Percentiles rank a stretch among this genome's conserved stretches.
Conservation (phyloP, 2,797 vertebrate genomes). For the Hippocampus kuda region DNA sequence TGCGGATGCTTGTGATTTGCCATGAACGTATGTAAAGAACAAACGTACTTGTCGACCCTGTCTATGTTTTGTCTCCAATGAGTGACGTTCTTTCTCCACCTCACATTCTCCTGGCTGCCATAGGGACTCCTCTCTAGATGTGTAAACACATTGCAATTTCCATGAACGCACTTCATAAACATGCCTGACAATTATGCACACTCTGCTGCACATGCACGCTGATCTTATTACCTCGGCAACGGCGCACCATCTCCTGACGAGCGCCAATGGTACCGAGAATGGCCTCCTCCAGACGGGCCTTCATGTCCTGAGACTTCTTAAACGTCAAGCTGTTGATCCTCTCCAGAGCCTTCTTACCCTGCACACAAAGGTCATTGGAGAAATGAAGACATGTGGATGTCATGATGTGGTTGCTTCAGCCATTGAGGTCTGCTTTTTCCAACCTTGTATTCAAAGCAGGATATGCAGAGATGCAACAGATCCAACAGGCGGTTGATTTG, state of each 20-base stretch:
- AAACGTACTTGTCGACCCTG: conserved; percentile 79
- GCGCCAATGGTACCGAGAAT: conserved; percentile 85
- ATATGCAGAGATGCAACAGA: conserved; percentile 78
- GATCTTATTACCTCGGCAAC: conserved; percentile 70
- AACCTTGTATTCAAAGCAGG: conserved; percentile 78
- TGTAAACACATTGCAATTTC: conserved; percentile 7
- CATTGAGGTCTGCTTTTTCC: conserved; percentile 9
- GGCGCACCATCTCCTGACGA: conserved; percentile 88
- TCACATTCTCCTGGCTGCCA: conserved; percentile 82
- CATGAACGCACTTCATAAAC: not conserved
- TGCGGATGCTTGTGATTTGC: not conserved
- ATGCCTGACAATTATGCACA: not conserved
- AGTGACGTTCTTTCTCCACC: conserved; percentile 85
- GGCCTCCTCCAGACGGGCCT: conserved; percentile 84
- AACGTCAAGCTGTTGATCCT: conserved; percentile 88
- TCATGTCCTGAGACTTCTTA: conserved; percentile 94
- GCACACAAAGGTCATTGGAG: conserved; percentile 7
- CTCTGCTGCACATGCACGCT: not conserved
- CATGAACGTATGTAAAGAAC: not conserved
- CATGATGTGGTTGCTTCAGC: not conserved
- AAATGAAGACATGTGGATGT: not conserved
- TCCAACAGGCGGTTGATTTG: conserved; percentile 83
- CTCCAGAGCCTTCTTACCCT: conserved; percentile 83
- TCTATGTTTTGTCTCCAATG: conserved; percentile 85
- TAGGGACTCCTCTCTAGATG: conserved; percentile 78